phyloP scores from a whole-genome alignment of 2,888 invertebrate species.

The Brenthis hecate region DNA sequence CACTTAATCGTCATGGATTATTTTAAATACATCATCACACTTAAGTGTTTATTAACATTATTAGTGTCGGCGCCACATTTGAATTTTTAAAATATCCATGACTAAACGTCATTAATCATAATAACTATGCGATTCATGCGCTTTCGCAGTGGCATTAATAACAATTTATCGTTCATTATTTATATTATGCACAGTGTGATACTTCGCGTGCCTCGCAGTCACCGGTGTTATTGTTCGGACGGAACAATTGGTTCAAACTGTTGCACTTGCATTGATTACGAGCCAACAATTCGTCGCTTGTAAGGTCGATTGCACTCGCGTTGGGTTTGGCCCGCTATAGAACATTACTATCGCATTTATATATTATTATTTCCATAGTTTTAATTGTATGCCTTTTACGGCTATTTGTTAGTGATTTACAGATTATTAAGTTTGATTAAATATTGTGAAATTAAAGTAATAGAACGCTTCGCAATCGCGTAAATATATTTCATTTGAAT shows the following conservation, averaged over 20 bases:
- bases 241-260: constrained; percentile 41
- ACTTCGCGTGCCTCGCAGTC: constrained; percentile 57
- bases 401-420: too few species aligned
- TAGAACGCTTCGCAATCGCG: too few species aligned
- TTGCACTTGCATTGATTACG: constrained; percentile 40
- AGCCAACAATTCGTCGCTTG: constrained; percentile 9
- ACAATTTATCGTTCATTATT: constrained; percentile 54
- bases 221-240: constrained; percentile 41
- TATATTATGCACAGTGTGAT: constrained; percentile 44
- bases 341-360: neutral
- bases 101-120: constrained; percentile 64
- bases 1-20: constrained; percentile 57
- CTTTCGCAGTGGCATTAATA: constrained; percentile 74
- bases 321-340: constrained; percentile 1
- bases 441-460: too few species aligned
- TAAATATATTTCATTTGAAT: too few species aligned
- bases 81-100: constrained; percentile 56
- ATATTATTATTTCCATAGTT: constrained; percentile 4
- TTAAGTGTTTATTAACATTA: constrained; percentile 1
- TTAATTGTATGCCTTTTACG: too few species aligned
- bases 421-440: too few species aligned
- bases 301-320: neutral
- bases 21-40: constrained; percentile 47
- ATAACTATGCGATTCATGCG: constrained; percentile 67
- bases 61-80: constrained; percentile 14